These are phyloP conservation scores for Boloria euphrosyne DNA, from an alignment of 2,888 invertebrate species.

Conservation along the genomic window DNA sequence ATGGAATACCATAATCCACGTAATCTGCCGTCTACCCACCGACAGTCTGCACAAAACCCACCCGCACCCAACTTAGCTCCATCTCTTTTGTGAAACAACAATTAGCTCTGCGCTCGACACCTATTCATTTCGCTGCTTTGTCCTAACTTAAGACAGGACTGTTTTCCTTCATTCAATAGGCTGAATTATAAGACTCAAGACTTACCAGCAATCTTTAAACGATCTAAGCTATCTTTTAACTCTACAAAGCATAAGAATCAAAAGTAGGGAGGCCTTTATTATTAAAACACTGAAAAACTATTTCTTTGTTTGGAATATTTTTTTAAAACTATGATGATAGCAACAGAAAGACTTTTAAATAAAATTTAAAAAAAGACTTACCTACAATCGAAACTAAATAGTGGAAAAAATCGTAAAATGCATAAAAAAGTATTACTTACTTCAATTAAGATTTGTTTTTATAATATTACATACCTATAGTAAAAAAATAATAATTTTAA, in stretches of 20 bases:
- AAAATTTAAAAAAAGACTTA: too few species aligned
- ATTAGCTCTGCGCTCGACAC: constrained; percentile 71
- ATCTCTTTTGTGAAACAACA: constrained; percentile 51
- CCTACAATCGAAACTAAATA: too few species aligned
- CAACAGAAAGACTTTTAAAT: too few species aligned
- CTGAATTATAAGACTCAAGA: constrained; percentile 41
- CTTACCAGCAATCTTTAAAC: constrained; percentile 32
- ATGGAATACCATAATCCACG: constrained; percentile 22
- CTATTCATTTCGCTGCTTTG: constrained; percentile 72
- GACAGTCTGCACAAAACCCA: constrained; percentile 38
- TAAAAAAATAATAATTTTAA: neutral
- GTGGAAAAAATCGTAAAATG: too few species aligned
- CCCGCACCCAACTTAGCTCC: constrained; percentile 38
- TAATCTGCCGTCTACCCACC: constrained; percentile 31
- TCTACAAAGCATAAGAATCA: neutral
- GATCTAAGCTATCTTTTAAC: constrained; percentile 13
- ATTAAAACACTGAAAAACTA: neutral
- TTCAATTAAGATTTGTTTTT: too few species aligned
- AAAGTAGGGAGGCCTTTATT: neutral
- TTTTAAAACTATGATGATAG: too few species aligned
- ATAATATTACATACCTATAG: too few species aligned
- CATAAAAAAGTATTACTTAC: too few species aligned
- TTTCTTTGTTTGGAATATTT: too few species aligned
- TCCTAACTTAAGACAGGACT: constrained; percentile 53
- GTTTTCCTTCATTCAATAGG: constrained; percentile 55